These are phyloP conservation scores for Drosophila siamana DNA, from an alignment of 2,888 invertebrate species.

Conservation along the genomic window DNA sequence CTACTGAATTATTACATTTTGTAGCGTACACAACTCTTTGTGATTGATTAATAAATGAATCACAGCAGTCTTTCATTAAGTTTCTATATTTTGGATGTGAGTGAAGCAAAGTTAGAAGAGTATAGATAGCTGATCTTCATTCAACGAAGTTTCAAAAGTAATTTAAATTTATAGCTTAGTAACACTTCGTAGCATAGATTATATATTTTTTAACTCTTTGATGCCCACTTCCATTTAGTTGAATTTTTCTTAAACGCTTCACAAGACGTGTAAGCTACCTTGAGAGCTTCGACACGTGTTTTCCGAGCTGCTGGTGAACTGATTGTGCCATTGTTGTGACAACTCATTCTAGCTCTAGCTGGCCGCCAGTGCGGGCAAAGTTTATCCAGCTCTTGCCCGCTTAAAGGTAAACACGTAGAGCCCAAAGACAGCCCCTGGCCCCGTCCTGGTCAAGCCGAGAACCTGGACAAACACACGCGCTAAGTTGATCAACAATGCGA, in stretches of 20 bases:
- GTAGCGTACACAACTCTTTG: no score
- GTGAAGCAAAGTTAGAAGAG: no score
- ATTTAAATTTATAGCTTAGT: no score
- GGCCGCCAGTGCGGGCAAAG: constrained; percentile 14
- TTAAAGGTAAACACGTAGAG: constrained; percentile 41
- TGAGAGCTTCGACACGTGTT: constrained; percentile 23
- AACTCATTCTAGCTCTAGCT: constrained; percentile 9
- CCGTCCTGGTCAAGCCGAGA: constrained; percentile 14
- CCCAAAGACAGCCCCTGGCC: not conserved
- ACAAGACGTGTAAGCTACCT: not conserved
- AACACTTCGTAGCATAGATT: no score
- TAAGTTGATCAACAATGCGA: constrained; percentile 55
- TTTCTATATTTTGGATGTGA: no score
- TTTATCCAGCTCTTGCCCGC: constrained; percentile 39
- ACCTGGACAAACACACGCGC: constrained; percentile 53
- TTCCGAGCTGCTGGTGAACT: constrained; percentile 28
- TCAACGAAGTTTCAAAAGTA: no score
- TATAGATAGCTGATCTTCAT: no score
- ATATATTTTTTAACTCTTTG: no score
- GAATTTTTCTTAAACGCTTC: not conserved
- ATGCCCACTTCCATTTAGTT: not conserved
- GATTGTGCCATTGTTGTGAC: constrained; percentile 52
- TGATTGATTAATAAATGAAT: not conserved
- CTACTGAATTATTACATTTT: not conserved
- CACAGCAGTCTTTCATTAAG: no score